phyloP scores from a whole-genome alignment of 92 coral and sea anemone species.

The Blastomussa wellsi region DNA sequence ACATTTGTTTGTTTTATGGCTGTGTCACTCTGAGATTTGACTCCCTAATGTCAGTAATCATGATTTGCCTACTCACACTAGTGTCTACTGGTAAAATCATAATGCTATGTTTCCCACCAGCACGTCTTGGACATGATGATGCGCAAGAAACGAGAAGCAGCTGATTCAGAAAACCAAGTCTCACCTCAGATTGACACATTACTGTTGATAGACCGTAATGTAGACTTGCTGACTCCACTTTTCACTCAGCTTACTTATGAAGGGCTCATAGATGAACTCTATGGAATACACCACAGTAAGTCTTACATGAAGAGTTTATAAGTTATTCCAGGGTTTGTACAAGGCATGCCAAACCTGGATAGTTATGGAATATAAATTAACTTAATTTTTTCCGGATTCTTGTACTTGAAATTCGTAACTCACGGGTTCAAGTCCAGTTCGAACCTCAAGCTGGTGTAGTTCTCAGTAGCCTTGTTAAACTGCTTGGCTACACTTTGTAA shows the following conservation, averaged over 20 bases:
- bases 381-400: too few species aligned
- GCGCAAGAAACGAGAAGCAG: conserved; percentile 89
- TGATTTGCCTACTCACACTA: neutral
- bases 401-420: too few species aligned
- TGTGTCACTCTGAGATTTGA: too few species aligned
- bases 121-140: conserved; percentile 94
- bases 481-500: too few species aligned
- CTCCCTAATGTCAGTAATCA: neutral
- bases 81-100: neutral
- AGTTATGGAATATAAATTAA: too few species aligned
- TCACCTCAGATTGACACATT: conserved; percentile 94
- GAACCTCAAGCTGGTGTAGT: too few species aligned
- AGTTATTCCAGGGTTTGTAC: neutral
- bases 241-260: conserved; percentile 97
- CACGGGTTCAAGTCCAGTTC: too few species aligned
- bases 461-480: too few species aligned
- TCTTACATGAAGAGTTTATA: neutral
- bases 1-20: too few species aligned
- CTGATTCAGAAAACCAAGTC: conserved; percentile 81
- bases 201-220: conserved; percentile 84
- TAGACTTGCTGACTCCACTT: conserved; percentile 89
- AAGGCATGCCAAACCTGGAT: too few species aligned
- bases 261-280: conserved; percentile 95
- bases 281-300: conserved; percentile 94
- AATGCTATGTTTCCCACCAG: conserved; percentile 33